Evolutionary conservation across 1,140 invertebrate genomes (phyloP), one percentile per base, ranked within the genome.

Genomic region (Samia ricini): DNA sequence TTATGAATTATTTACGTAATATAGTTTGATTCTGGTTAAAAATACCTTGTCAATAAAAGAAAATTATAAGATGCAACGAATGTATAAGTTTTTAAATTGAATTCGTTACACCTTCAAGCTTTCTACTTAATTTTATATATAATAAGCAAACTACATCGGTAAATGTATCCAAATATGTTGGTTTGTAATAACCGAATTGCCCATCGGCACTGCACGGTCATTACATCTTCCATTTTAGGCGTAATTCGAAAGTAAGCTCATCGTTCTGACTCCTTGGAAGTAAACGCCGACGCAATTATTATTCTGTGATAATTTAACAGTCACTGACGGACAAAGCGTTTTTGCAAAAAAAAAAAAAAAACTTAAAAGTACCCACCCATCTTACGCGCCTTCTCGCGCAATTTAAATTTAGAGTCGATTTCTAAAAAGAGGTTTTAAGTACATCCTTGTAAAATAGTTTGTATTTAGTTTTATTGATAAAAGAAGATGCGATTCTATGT

Each of bases 201-300:
- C 52, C 60, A 55, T 56, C 59, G 54, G 62, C 68, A 61, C 48
- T 64, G 62, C 60, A 66, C 60, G 49, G 65, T 66, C 71, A 70
- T 66, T 68, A 68, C 50, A 59, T 68, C 61, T 50, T 65, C 63
- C 64, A 60, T 66, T 73, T 72, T 70, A 59, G 66, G 65, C 51
- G n/a, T n/a, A n/a, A 71, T 68, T 66, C 68, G 58, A 71, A 70
- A 74, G 61, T 57, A 61, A 67, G 67, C 33, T 56, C 61, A 59
- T 49, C 52, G 49, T 21, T 33, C 33, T 33, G 52, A 56, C 58
- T 68, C 56, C 56, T 66, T 50, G 48, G 24, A 42, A 59, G 62
- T 66, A 63, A 68, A 61, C 54, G 55, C 49, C 49, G 63, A 63
- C 62, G 61, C 58, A 58, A 36, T 15, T 7, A 42, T 69, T 61